phyloP scores from a whole-genome alignment of 1,140 invertebrate species.

The Papilio dardanus region DNA sequence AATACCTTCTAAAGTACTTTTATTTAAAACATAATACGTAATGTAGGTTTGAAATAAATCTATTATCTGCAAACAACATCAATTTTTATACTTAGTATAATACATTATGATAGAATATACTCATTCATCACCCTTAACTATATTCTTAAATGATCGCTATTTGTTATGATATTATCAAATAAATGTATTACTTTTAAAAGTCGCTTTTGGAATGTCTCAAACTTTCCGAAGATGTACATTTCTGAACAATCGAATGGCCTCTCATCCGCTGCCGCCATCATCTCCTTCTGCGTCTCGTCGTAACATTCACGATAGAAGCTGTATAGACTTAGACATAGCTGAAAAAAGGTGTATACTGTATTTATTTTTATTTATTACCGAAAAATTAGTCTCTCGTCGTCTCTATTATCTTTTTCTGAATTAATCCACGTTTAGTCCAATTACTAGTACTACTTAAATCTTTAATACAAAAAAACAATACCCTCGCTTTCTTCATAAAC shows the following conservation, averaged over 20 bases:
- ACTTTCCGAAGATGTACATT: conserved; percentile 94
- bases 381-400: too few relatives aligned
- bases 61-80: conserved; percentile 84
- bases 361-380: too few relatives aligned
- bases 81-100: neutral
- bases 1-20: conserved; percentile 89
- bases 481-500: conserved; percentile 88
- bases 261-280: conserved; percentile 85
- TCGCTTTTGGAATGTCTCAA: conserved; percentile 90
- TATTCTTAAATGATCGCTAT: too few relatives aligned
- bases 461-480: conserved; percentile 53
- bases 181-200: conserved; percentile 86
- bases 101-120: too few relatives aligned
- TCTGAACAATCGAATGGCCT: conserved; percentile 91
- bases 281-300: conserved; percentile 85
- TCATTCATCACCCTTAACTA: too few relatives aligned
- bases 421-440: neutral
- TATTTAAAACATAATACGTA: conserved; percentile 87
- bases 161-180: too few relatives aligned
- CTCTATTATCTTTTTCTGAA: too few relatives aligned
- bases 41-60: conserved; percentile 89
- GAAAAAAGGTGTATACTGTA: too few relatives aligned
- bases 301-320: conserved; percentile 86
- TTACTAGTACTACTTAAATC: neutral
- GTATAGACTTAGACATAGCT: conserved; percentile 86